phyloP scores from a whole-genome alignment of 2,888 invertebrate species.

The Microplitis deprimator region DNA sequence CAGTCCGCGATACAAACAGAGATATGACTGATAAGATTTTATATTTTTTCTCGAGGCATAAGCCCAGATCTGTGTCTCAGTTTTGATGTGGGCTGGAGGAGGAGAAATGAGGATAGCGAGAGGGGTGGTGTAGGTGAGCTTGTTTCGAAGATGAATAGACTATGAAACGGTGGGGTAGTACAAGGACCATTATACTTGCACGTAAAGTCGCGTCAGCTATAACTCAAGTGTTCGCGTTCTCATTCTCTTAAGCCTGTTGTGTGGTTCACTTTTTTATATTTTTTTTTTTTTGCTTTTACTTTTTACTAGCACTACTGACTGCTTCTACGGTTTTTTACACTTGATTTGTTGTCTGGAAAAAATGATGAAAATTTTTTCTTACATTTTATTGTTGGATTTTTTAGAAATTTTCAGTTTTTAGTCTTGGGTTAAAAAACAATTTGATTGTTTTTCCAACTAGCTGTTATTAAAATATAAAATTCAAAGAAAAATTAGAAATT shows the following conservation, averaged over 20 bases:
- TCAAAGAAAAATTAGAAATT: no score
- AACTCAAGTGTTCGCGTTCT: constrained; percentile 61
- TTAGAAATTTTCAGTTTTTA: no score
- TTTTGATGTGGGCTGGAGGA: constrained; percentile 11
- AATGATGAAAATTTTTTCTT: no score
- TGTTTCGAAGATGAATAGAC: constrained; percentile 59
- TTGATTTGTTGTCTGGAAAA: no score
- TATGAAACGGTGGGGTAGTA: constrained; percentile 54
- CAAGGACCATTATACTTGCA: constrained; percentile 67
- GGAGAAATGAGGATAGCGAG: not conserved
- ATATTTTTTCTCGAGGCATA: not conserved
- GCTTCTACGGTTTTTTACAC: no score
- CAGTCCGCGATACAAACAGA: constrained; percentile 3
- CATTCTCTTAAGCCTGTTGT: constrained; percentile 47
- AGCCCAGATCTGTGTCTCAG: not conserved
- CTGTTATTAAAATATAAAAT: no score
- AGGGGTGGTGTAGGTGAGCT: constrained; percentile 28
- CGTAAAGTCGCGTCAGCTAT: constrained; percentile 67
- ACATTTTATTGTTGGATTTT: no score
- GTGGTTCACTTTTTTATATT: constrained; percentile 45
- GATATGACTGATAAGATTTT: no score
- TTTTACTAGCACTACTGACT: not conserved
- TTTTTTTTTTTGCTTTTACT: constrained; percentile 1
- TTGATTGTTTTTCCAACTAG: no score
- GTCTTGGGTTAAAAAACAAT: no score